Conservation (phyloP, 2,797 vertebrate species). For the Scomberomorus guttatus region DNA sequence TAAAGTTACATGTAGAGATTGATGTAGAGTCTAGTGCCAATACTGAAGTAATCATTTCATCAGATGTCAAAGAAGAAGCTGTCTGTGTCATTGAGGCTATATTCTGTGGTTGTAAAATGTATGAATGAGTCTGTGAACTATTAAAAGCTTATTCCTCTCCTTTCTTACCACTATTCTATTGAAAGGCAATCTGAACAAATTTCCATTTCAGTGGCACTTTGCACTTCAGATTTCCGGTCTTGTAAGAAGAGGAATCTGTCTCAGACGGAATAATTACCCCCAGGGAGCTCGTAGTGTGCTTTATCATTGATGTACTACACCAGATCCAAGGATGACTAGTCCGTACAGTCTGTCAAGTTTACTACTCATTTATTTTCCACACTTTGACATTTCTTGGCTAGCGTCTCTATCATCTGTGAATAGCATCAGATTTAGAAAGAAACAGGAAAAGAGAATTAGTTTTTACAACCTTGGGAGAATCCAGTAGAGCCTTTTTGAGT, state of each 20-base stretch:
- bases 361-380: slow-evolving; percentile 32
- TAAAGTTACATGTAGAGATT: not conserved
- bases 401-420: slow-evolving; percentile 52
- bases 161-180: slow-evolving; percentile 4
- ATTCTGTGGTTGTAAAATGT: slow-evolving; percentile 25
- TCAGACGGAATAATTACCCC: slow-evolving; percentile 39
- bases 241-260: slow-evolving; percentile 25
- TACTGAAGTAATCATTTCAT: slow-evolving; percentile 8
- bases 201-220: slow-evolving; percentile 25
- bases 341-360: slow-evolving; percentile 30
- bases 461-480: slow-evolving; percentile 40
- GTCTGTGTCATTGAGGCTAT: not conserved
- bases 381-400: slow-evolving; percentile 52
- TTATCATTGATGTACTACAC: slow-evolving; percentile 27
- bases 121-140: slow-evolving; percentile 44
- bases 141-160: slow-evolving; percentile 20
- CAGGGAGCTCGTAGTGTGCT: slow-evolving; percentile 10
- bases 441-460: slow-evolving; percentile 28
- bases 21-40: not conserved
- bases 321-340: slow-evolving; percentile 37
- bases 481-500: slow-evolving; percentile 14
- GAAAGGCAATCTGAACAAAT: slow-evolving; percentile 4
- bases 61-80: slow-evolving; percentile 1
- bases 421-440: slow-evolving; percentile 35
- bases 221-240: slow-evolving; percentile 35